phyloP scores from a whole-genome alignment of 2,888 invertebrate species.

The Tanytarsus gracilentus region DNA sequence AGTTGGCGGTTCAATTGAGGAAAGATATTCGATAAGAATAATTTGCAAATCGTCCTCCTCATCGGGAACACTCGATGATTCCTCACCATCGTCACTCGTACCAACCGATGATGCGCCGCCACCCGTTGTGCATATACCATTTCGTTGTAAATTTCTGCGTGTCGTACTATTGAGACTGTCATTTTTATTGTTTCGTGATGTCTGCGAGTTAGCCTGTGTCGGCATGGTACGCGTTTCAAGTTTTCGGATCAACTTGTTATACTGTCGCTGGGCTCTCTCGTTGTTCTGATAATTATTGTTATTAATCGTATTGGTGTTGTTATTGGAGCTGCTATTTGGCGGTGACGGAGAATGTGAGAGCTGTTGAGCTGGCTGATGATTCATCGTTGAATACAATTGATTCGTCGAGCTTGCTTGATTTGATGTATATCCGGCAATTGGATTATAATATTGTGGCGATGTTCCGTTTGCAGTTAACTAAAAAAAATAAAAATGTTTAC shows the following conservation, averaged over 20 bases:
- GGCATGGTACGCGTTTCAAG: conserved; percentile 47
- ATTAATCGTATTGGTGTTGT: conserved; percentile 41
- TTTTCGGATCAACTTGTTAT: conserved; percentile 66
- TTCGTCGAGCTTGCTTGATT: conserved; percentile 40
- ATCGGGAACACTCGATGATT: conserved; percentile 61
- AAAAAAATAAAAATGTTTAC: conserved; percentile 32
- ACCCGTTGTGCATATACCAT: conserved; percentile 43
- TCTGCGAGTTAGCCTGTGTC: conserved; percentile 46
- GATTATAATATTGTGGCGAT: conserved; percentile 59
- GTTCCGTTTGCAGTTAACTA: conserved; percentile 63
- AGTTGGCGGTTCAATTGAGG: conserved; percentile 65
- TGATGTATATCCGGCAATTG: conserved; percentile 48
- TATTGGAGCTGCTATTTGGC: conserved; percentile 45
- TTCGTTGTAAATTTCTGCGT: conserved; percentile 34
- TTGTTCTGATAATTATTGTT: conserved; percentile 55
- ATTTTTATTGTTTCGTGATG: conserved; percentile 51
- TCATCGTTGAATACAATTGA: conserved; percentile 38
- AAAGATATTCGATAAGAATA: conserved; percentile 60
- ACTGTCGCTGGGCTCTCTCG: conserved; percentile 68
- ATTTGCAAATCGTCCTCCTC: conserved; percentile 63
- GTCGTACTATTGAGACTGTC: conserved; percentile 51
- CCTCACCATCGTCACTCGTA: conserved; percentile 73
- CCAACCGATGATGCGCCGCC: conserved; percentile 48
- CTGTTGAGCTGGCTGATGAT: conserved; percentile 40
- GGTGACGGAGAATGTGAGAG: conserved; percentile 56